Conservation (phyloP, 2,888 invertebrate genomes). For the Heptascelio sp. region DNA sequence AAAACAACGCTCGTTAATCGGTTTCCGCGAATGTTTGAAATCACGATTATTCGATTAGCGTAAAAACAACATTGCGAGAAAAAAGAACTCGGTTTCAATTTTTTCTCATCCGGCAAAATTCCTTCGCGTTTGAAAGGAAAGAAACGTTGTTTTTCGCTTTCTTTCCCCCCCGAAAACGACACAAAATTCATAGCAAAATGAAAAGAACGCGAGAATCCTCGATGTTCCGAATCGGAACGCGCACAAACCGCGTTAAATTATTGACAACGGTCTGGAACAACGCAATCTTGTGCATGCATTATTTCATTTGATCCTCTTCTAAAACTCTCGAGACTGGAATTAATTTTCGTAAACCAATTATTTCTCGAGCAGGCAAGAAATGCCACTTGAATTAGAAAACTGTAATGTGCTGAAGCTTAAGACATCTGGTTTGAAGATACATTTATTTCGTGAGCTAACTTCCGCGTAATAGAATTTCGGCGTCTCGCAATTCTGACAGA, state of each 20-base stretch:
- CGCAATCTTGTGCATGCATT: constrained; percentile 71
- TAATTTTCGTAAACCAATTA: constrained; percentile 82
- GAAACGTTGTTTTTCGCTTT: too few species aligned
- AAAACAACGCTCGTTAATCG: not conserved
- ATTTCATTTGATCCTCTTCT: constrained; percentile 16
- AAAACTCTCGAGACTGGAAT: constrained; percentile 76
- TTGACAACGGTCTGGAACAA: constrained; percentile 76
- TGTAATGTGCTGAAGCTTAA: constrained; percentile 55
- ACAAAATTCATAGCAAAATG: too few species aligned
- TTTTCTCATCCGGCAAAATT: too few species aligned
- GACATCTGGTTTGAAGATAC: constrained; percentile 62
- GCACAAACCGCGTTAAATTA: too few species aligned
- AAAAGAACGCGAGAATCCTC: constrained; percentile 22
- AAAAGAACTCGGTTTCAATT: too few species aligned
- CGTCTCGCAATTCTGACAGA: constrained; percentile 1
- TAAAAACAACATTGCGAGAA: too few species aligned
- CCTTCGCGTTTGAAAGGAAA: too few species aligned
- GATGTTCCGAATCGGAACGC: too few species aligned
- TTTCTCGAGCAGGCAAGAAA: constrained; percentile 74
- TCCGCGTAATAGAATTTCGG: constrained; percentile 44
- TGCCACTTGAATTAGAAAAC: constrained; percentile 75
- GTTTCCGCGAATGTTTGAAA: not conserved
- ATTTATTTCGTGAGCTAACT: constrained; percentile 52
- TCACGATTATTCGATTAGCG: too few species aligned
- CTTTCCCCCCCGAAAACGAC: too few species aligned